Percentiles rank a stretch among this genome's conserved stretches.
These are phyloP conservation scores for Acleris holmiana DNA, from an alignment of 2,888 invertebrate genomes.

Conservation along the genomic window DNA sequence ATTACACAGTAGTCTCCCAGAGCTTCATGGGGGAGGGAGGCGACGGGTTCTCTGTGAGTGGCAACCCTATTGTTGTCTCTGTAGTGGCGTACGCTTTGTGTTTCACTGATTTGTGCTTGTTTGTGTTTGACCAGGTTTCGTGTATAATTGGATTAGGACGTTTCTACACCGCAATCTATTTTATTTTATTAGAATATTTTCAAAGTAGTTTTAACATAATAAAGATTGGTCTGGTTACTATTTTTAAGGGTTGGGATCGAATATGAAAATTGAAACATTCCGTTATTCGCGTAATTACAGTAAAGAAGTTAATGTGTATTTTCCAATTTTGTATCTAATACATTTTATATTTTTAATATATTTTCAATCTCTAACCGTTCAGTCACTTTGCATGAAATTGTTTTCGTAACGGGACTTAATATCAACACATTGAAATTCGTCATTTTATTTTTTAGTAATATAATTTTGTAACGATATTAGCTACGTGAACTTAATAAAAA, in stretches of 20 bases:
- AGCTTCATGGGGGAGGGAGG: slow-evolving; percentile 87
- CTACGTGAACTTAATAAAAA: too few species aligned
- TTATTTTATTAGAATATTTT: too few species aligned
- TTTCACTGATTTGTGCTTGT: slow-evolving; percentile 11
- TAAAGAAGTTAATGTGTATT: too few species aligned
- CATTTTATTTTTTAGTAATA: too few species aligned
- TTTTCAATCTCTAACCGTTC: background rate
- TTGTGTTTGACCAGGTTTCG: slow-evolving; percentile 4
- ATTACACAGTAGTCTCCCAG: slow-evolving; percentile 86
- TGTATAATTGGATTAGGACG: too few species aligned
- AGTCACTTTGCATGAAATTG: slow-evolving; percentile 32
- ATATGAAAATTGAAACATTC: too few species aligned
- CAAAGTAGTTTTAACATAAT: too few species aligned
- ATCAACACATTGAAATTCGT: background rate
- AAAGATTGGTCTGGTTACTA: too few species aligned
- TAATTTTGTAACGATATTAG: too few species aligned
- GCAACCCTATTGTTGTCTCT: slow-evolving; percentile 27
- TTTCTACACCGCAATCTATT: too few species aligned
- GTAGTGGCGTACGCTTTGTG: slow-evolving; percentile 18
- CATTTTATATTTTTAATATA: slow-evolving; percentile 3
- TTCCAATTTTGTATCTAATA: slow-evolving; percentile 16
- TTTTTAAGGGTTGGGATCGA: too few species aligned
- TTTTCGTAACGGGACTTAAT: slow-evolving; percentile 16
- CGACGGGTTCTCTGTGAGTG: slow-evolving; percentile 86
- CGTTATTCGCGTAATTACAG: too few species aligned